Evolutionary conservation across 2,888 invertebrate species (phyloP).

Genomic region (Formica aserva): DNA sequence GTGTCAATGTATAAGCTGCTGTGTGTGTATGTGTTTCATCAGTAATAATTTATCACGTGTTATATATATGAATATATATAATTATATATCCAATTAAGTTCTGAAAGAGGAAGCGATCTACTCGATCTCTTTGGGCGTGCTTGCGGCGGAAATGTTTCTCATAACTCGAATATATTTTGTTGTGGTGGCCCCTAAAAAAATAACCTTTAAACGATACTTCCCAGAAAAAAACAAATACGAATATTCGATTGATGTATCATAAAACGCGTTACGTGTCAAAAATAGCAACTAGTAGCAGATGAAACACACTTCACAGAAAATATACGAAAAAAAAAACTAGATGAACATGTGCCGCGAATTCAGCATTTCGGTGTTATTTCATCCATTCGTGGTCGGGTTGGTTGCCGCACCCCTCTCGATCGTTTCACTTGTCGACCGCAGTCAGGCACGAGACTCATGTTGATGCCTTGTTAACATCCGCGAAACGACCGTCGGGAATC

Average conservation of each 20-base stretch:
- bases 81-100: not conserved
- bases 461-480: slow-evolving; percentile 85
- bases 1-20: not conserved
- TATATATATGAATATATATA: not conserved
- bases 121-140: slow-evolving; percentile 61
- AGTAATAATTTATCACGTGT: not conserved
- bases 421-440: slow-evolving; percentile 76
- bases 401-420: slow-evolving; percentile 65
- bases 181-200: not conserved
- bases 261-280: not conserved
- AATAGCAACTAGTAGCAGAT: not conserved
- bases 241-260: not conserved
- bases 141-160: slow-evolving; percentile 79
- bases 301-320: not conserved
- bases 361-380: slow-evolving; percentile 66
- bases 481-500: slow-evolving; percentile 82
- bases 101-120: not conserved
- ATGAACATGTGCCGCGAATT: slow-evolving; percentile 71
- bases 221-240: not conserved
- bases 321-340: slow-evolving; percentile 63
- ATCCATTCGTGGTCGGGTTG: slow-evolving; percentile 52
- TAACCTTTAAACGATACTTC: not conserved
- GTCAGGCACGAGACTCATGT: slow-evolving; percentile 83
- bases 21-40: not conserved
- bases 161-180: slow-evolving; percentile 62